A percentile compares a stretch with the other conserved stretches of the same genome.
These are phyloP conservation scores for human (Homo sapiens) DNA, from an alignment of 2,113 vertebrate species.

Conservation along the genomic window DNA sequence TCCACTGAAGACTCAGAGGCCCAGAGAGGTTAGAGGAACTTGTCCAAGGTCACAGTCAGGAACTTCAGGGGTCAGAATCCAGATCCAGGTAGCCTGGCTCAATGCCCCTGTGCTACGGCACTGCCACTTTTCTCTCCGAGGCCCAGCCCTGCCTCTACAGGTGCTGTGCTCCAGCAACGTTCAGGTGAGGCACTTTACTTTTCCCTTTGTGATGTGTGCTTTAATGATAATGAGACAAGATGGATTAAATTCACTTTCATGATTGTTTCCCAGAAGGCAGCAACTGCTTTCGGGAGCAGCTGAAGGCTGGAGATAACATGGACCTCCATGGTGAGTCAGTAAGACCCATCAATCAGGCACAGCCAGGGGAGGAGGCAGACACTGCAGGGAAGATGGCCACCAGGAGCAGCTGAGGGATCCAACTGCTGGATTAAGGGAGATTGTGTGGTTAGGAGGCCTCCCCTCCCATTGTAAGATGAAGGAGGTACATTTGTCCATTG, in stretches of 20 bases:
- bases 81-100: background rate
- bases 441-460: background rate
- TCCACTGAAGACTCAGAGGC: background rate
- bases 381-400: background rate
- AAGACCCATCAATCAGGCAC: background rate
- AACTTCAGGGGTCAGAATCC: background rate
- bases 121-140: background rate
- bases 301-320: background rate
- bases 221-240: background rate
- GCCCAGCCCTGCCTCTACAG: background rate
- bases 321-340: background rate
- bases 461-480: background rate
- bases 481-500: background rate
- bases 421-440: background rate
- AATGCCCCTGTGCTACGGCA: accelerated
- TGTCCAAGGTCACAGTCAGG: background rate
- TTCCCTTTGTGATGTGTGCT: background rate
- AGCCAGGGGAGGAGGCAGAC: background rate
- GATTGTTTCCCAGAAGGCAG: background rate
- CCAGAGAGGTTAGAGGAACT: background rate
- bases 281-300: background rate
- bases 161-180: no score
- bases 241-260: background rate
- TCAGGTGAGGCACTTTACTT: background rate
- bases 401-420: background rate